A percentile compares a stretch with the other conserved stretches of the same genome.
Conservation (phyloP, 1,140 invertebrate species). For the Gerris buenoi region DNA sequence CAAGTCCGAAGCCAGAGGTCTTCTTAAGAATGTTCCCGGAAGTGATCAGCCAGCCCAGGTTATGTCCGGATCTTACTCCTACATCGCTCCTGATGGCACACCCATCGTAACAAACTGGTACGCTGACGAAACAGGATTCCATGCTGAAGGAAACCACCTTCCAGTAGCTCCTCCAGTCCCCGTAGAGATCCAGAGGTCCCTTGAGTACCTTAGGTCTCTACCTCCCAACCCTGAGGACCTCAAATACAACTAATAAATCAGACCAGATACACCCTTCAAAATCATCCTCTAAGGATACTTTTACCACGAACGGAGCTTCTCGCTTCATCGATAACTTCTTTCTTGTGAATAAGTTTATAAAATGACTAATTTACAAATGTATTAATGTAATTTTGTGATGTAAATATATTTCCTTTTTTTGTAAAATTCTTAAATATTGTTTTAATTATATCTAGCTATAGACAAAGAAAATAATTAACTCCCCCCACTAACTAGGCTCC, state of each 20-base stretch:
- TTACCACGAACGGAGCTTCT: neutral
- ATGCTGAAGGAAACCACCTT: slow-evolving; percentile 43
- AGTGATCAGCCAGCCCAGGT: slow-evolving; percentile 38
- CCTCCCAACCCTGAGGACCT: slow-evolving; percentile 5
- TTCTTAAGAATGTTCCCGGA: slow-evolving; percentile 37
- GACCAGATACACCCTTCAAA: neutral
- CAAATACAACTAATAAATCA: neutral
- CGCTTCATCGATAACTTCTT: too few relatives aligned
- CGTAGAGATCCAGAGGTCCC: slow-evolving; percentile 50
- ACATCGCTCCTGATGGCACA: slow-evolving; percentile 44
- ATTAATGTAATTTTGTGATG: too few relatives aligned
- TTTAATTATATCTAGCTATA: too few relatives aligned
- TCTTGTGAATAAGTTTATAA: too few relatives aligned
- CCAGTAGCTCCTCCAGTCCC: slow-evolving; percentile 31
- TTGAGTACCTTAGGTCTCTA: slow-evolving; percentile 40
- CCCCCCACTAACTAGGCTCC: too few relatives aligned
- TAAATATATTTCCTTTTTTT: too few relatives aligned
- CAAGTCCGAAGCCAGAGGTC: slow-evolving; percentile 41
- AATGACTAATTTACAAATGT: too few relatives aligned
- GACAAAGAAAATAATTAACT: too few relatives aligned
- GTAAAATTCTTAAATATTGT: too few relatives aligned
- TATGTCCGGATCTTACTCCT: slow-evolving; percentile 48
- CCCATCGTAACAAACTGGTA: slow-evolving; percentile 45
- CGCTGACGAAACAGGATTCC: slow-evolving; percentile 61
- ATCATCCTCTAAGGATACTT: neutral